Conservation (phyloP, 2,113 vertebrate species). For the Casuarius casuarius region DNA sequence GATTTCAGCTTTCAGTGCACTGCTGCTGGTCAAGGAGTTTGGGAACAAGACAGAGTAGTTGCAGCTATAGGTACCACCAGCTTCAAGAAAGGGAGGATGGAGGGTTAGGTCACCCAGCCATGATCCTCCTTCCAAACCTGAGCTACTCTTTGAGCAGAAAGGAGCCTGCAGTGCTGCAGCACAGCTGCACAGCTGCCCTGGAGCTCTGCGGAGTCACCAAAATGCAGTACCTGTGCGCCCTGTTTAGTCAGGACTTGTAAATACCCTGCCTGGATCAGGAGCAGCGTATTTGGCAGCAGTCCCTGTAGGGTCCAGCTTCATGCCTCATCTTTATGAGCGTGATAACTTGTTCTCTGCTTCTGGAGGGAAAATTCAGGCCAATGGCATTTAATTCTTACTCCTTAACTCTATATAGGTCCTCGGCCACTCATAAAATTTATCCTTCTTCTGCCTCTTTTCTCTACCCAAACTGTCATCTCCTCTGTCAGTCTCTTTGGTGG, state of each 20-base stretch:
- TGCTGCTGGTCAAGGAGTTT: too few species aligned
- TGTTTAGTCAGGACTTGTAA: neutral
- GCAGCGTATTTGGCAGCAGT: neutral
- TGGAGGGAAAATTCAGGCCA: neutral
- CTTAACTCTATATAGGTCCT: neutral
- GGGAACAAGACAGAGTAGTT: too few species aligned
- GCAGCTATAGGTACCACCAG: neutral
- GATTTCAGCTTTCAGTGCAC: neutral
- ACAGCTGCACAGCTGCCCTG: neutral
- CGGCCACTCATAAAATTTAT: neutral
- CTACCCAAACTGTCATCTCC: neutral
- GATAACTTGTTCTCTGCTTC: neutral
- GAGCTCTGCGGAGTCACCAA: neutral
- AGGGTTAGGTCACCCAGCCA: neutral
- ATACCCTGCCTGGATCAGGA: neutral
- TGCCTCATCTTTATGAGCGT: neutral
- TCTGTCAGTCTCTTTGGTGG: neutral
- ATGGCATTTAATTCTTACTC: neutral
- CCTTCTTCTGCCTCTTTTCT: neutral
- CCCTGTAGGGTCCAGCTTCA: rapidly evolving
- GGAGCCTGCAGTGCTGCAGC: neutral
- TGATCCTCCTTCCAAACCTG: neutral
- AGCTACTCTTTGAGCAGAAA: neutral
- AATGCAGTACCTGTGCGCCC: rapidly evolving
- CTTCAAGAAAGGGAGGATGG: neutral